Evolutionary conservation across 2,888 invertebrate species (phyloP).

Genomic region (Lasioglossum pauxillum): DNA sequence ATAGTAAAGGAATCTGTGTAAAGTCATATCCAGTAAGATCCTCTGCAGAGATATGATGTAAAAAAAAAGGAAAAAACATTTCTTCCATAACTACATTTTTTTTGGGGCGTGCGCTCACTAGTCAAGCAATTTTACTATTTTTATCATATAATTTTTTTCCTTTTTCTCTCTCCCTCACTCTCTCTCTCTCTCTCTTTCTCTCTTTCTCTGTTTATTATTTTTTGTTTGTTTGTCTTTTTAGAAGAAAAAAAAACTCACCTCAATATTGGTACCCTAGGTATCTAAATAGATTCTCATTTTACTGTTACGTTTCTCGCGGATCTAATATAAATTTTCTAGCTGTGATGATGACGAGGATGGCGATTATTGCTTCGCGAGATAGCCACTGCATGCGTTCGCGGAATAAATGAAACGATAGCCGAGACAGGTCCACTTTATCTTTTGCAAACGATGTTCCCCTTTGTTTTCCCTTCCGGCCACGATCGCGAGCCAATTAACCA

Average conservation of each 20-base stretch:
- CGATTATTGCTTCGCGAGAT: constrained; percentile 54
- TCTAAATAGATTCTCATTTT: constrained; percentile 67
- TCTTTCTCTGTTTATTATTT: constrained; percentile 48
- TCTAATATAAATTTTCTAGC: constrained; percentile 75
- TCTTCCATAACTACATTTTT: constrained; percentile 75
- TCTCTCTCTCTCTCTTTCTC: constrained; percentile 32
- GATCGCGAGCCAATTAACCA: not conserved
- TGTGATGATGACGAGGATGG: constrained; percentile 74
- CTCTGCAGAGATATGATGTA: constrained; percentile 64
- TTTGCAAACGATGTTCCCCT: constrained; percentile 25
- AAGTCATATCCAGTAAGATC: constrained; percentile 65
- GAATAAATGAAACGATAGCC: constrained; percentile 39
- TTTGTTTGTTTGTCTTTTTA: constrained; percentile 62
- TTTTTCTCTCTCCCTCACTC: constrained; percentile 36
- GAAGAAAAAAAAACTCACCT: constrained; percentile 69
- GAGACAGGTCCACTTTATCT: constrained; percentile 20
- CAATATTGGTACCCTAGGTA: constrained; percentile 69
- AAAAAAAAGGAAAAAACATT: constrained; percentile 50
- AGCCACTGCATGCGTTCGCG: constrained; percentile 19
- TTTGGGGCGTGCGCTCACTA: constrained; percentile 82
- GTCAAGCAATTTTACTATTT: constrained; percentile 83
- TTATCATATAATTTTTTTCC: constrained; percentile 67
- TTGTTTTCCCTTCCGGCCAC: not conserved
- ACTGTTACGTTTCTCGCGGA: constrained; percentile 65
- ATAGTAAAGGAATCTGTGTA: constrained; percentile 65